Evolutionary conservation across 2,797 vertebrate species (phyloP), one percentile per base, ranked within the genome.

Genomic region (Anguilla megastoma): DNA sequence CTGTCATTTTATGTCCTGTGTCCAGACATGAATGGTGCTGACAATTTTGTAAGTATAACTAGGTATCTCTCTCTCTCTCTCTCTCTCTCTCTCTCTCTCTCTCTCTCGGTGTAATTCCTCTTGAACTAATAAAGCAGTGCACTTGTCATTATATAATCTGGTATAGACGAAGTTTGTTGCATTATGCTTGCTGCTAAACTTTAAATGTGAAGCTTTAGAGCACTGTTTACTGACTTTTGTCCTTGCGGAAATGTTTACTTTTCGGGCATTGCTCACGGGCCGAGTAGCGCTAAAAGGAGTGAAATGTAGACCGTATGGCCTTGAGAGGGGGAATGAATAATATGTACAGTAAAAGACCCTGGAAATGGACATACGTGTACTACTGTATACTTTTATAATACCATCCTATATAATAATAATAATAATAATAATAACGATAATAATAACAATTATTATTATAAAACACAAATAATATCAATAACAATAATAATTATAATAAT

Each of bases 1-100:
- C 96, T 99, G 88, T 99, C 98, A 86, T 99, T 99, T 93, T 99
- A 99, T 92, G 97, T 99, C 91, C 95, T 99, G 86, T 99, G 98
- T 89, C 98, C 98, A 30, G 96, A 97, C 92, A 86, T 91, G 88
- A 95, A 94, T 90, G 96, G 97, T 93, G 97, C 97, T 92, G 98
- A 99, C 94, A 97, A 94, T 95, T 99, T 99, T 93, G 98, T 99
- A 94, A 98, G 98, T 97, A 90, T 86, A 84, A 58, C 50, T 21
- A 74, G 3, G 7, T 54, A 16, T 87, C 66, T 83, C 80, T 85
- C 84, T 86, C 88, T 86, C 54, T 85, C 84, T 16, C 45, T 30
- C 2, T 85, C 66, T 69, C 86, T 89, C 86, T 36, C 56, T 86
- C 24, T 21, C 91, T 89, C 87, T 86, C 85, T 89, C 90, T 91